Evolutionary conservation across 2,888 invertebrate genomes (phyloP), one percentile per base, ranked within the genome.

Genomic region (Thymelicus sylvestris): DNA sequence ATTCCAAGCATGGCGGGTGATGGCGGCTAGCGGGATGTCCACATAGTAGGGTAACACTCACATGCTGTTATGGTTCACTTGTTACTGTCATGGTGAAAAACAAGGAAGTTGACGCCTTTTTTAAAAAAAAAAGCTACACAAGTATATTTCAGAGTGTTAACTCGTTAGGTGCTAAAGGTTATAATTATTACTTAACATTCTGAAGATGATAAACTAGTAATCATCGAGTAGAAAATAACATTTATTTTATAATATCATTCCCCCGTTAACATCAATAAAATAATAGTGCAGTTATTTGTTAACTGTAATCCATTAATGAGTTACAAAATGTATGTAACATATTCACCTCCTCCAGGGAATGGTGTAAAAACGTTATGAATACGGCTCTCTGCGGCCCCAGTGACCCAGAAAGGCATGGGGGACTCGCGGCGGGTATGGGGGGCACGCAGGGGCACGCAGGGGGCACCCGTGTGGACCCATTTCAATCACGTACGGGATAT

Each of bases 401-500:
- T 65, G 65, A 65, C 65, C 65, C 55, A 65, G 55, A 55, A 44
- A 44, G 41, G 55, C 31, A 31, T 3, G 31, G 31, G 3, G 31
- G 31, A n/a, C n/a, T n/a, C n/a, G n/a, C n/a, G n/a, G n/a, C n/a
- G n/a, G 31, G 31, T 3, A 31, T 5, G 31, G 31, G 31, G 31
- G 31, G 3, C 31, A 31, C 31, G 31, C 19, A 3, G 31, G 31
- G 31, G 31, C 31, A 31, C 31, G 31, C 31, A 3, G 31, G 31
- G 31, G 31, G 31, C 31, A 31, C 31, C 2, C 31, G 31, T 31
- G 50, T 38, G 63, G n/a, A 31, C 63, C 63, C 63, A 63, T 63
- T 63, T 63, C 63, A 38, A 38, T 63, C 63, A 63, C 63, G 63
- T 63, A 63, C 31, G 47, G 62, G 24, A 50, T 19, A 24, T 44